Evolutionary conservation across 2,797 vertebrate genomes (phyloP), one percentile per base, ranked within the genome.

Genomic region (Chrysocyon brachyurus): DNA sequence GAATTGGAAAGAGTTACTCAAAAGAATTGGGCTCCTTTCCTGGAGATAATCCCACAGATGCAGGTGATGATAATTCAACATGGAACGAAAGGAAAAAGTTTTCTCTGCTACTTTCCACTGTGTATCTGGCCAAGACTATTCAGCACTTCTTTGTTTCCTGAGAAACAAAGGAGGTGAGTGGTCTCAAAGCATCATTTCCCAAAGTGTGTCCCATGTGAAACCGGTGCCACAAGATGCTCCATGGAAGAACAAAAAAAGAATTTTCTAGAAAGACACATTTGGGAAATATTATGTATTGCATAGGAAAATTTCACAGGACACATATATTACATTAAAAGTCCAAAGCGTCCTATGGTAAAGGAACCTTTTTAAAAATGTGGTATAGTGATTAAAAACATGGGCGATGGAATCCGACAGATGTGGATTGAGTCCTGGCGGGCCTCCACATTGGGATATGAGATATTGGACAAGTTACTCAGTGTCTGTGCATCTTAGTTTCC

Each of bases 1-100:
- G 87, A 22, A 52, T 17, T 79, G 96, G 95, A 95, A 97, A 90
- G 83, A 87, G 28, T 96, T 92, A 66, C 72, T 70, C 94, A 86
- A 8, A 75, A 88, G 72, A 86, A 79, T 26, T 31, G 54, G 54
- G 87, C 91, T 61, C 12, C 56, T 96, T 97, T 95, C 94, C 90
- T 97, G 96, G 93, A 95, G 84, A 66, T 28, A 1, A 22, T 87
- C 31, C 73, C 84, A 24, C 21, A 68, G 63, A 96, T 1, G 54
- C 66, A 94, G 96, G 97, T 96, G 96, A 96, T 94, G 75, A 88
- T 75, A 86, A 96, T 95, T 90, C 97, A 86, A 61, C 31, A 40
- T 19, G 57, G 63, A 66, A 46, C 61, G 12, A n/a, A 70, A 49
- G 87, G 88, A 90, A 90, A 73, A 93, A 22, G 14, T 75, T 61